Base-by-base conservation (phyloP, 2,113 vertebrate species). In the Malurus melanocephalus region DNA sequence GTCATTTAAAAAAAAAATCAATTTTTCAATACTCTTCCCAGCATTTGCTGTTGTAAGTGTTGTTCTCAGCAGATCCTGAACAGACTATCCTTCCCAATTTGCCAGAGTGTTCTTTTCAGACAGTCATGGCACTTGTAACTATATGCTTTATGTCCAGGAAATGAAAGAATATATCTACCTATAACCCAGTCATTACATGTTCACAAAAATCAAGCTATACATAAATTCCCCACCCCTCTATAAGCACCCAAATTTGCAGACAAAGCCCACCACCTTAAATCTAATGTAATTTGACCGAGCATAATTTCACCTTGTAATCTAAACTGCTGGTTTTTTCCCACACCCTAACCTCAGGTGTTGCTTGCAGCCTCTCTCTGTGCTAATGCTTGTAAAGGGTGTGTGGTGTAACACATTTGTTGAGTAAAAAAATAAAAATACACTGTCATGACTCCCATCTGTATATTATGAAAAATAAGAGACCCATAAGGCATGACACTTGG, bases 21-120 rank as follows among this genome's bases (percentile, higher is more conserved):
- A 78, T 79, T 78, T 88, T 81, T 66, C 66, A 85, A 57, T 93
- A 68, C 30, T 51, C 24, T 93, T 91, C 38, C 51, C n/a, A 86
- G 66, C 24, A 28, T 78, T 81, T 61, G 32, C 73, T 86, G 80
- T 69, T 84, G 13, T 45, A 78, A 78, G 24, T 45, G 38, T 43
- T 79, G 74, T 21, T 78, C 62, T 81, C 33, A 65, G 53, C 76
- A 91, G 69, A 65, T 45, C 21, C 35, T 60, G 35, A 62, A 35
- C 51, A 88, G 57, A 38, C 20, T 46, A 4, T 32, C 20, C 33
- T 69, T 77, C 57, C n/a, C 53, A 45, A 28, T 87, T 51, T 78
- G 33, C 81, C n/a, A 20, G 4, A 79, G n/a, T 66, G 30, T 16
- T 80, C 69, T 76, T 85, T 80, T 82, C 69, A 80, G 64, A 33